Percentiles rank a stretch among this genome's conserved stretches.
Conservation (phyloP, 2,888 invertebrate genomes). For the Melitaea athalia region DNA sequence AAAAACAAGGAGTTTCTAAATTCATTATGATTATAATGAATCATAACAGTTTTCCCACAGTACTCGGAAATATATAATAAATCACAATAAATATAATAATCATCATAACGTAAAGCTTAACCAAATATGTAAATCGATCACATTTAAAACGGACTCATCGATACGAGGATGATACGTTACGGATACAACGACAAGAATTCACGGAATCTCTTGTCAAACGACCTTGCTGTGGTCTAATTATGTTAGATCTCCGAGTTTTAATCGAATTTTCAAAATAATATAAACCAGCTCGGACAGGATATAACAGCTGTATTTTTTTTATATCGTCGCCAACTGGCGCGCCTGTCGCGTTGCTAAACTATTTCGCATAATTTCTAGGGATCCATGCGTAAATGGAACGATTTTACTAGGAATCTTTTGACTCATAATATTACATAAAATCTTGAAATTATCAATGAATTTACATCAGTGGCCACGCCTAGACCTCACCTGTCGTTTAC, state of each 20-base stretch:
- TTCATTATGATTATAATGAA: neutral
- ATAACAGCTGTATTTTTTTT: constrained; percentile 27
- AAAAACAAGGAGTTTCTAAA: too few species aligned
- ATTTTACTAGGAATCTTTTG: too few species aligned
- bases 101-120: neutral
- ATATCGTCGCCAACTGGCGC: constrained; percentile 22
- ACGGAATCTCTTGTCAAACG: constrained; percentile 40
- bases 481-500: too few species aligned
- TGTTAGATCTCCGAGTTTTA: constrained; percentile 47
- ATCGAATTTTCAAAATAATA: constrained; percentile 37
- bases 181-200: constrained; percentile 41
- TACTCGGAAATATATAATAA: neutral
- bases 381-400: too few species aligned
- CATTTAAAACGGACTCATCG: neutral
- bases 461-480: too few species aligned
- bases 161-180: constrained; percentile 1
- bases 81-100: too few species aligned
- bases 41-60: neutral
- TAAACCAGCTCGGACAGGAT: constrained; percentile 31
- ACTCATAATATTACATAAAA: too few species aligned
- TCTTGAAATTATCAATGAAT: too few species aligned
- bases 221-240: constrained; percentile 45
- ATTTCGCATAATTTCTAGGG: constrained; percentile 21
- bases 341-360: constrained; percentile 25
- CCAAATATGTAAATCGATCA: constrained; percentile 3